phyloP scores from a whole-genome alignment of 2,797 vertebrate genomes.

The Malurus leucopterus region DNA sequence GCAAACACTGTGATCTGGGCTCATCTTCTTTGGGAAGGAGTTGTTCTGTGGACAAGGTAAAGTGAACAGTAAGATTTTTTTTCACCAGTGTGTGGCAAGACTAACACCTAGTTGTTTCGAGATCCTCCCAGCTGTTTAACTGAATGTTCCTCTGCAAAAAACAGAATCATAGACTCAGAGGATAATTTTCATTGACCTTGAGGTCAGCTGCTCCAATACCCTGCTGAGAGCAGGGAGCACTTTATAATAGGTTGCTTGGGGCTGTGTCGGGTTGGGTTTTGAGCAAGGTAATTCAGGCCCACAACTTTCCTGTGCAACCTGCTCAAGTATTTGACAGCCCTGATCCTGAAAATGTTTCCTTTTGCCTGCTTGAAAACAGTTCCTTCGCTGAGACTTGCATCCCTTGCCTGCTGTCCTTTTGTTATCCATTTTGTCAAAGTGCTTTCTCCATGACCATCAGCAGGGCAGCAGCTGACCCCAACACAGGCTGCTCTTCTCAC shows the following conservation, averaged over 20 bases:
- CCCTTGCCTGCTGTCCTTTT: not conserved
- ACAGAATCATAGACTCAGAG: not conserved
- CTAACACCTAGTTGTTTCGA: not conserved
- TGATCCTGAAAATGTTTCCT: not conserved
- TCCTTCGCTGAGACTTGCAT: not conserved
- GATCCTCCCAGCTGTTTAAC: not conserved
- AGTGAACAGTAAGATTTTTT: not conserved
- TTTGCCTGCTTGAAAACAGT: not conserved
- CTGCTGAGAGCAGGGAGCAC: not conserved
- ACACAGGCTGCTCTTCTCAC: not conserved
- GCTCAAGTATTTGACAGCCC: not conserved
- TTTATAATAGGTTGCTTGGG: not conserved
- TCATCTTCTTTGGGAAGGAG: not conserved
- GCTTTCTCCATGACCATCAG: not conserved
- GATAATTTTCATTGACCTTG: not conserved
- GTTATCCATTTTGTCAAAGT: not conserved
- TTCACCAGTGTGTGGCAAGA: not conserved
- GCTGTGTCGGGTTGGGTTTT: not conserved
- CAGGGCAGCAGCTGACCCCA: not conserved
- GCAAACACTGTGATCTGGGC: not conserved
- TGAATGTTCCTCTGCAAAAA: not conserved
- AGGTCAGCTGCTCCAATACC: not conserved
- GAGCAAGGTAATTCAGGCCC: not conserved
- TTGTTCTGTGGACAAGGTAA: not conserved
- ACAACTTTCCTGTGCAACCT: not conserved